phyloP scores from a whole-genome alignment of 92 coral and sea anemone genomes.

The Parazoanthus atlanticus region DNA sequence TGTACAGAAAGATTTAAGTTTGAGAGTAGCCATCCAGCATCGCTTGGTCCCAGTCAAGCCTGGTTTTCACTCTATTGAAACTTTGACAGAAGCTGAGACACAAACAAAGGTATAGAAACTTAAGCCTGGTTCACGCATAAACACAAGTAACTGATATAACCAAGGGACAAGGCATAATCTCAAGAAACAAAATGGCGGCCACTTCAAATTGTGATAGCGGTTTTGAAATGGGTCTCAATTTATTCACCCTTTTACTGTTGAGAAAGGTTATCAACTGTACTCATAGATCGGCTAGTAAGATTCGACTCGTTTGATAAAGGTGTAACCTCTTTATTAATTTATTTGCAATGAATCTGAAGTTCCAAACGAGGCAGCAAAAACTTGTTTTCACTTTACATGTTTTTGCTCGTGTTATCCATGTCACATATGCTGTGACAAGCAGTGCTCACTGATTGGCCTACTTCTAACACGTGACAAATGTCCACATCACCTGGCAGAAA shows the following conservation, averaged over 20 bases:
- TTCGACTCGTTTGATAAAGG: not conserved
- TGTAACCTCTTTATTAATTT: not conserved
- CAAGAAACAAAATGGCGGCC: no score
- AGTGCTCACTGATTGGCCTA: not conserved
- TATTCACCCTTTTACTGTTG: not conserved
- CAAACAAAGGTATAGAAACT: no score
- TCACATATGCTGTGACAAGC: not conserved
- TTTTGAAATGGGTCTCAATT: no score
- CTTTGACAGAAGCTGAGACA: no score
- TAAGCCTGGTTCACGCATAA: no score
- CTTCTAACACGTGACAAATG: not conserved
- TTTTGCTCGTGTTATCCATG: not conserved
- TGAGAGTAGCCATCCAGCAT: not conserved
- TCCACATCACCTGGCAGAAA: not conserved
- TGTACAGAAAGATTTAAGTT: not conserved
- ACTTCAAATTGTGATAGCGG: no score
- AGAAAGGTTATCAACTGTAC: not conserved
- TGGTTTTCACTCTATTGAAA: not conserved
- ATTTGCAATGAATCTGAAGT: not conserved
- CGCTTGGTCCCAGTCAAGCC: not conserved
- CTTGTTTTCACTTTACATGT: not conserved
- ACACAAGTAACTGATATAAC: no score
- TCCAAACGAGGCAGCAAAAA: not conserved
- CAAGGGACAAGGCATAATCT: no score
- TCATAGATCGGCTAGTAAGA: not conserved